Evolutionary conservation across 53 echinoderm and acorn worm genomes (phyloP).

Genomic region (Antedon mediterranea): DNA sequence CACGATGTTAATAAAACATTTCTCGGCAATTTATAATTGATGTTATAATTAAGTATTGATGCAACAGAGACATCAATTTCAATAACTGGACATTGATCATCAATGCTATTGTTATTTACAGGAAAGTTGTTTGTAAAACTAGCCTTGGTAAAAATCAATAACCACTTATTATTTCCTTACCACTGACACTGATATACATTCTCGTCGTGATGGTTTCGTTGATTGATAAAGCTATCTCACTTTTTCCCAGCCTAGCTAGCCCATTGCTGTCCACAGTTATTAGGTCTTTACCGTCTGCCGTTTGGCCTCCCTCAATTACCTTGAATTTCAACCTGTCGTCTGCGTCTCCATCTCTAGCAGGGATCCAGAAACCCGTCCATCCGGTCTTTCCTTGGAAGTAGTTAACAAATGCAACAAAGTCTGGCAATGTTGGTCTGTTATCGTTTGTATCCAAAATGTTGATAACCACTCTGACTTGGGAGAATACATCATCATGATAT

Average conservation of each 20-base stretch:
- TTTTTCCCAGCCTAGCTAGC: not conserved
- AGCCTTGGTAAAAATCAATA: too few species aligned
- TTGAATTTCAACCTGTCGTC: not conserved
- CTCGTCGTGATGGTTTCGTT: not conserved
- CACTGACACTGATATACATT: not conserved
- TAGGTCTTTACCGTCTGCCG: not conserved
- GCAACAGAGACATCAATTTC: too few species aligned
- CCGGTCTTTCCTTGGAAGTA: not conserved
- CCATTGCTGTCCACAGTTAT: not conserved
- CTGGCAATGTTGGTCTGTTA: not conserved
- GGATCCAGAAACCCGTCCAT: not conserved
- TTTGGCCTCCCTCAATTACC: not conserved
- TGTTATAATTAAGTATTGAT: too few species aligned
- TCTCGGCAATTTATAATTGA: too few species aligned
- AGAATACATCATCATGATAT: slow-evolving; percentile 4
- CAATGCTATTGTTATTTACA: too few species aligned
- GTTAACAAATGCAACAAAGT: not conserved
- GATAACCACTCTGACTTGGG: not conserved
- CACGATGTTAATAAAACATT: too few species aligned
- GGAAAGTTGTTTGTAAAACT: too few species aligned
- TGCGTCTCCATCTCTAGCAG: not conserved
- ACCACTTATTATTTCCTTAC: not conserved
- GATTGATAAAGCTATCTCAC: not conserved
- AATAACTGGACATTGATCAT: too few species aligned
- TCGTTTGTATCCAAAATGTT: not conserved